Percentiles rank a stretch among this genome's conserved stretches.
These are phyloP conservation scores for Excalfactoria chinensis DNA, from an alignment of 2,113 vertebrate genomes.

Conservation along the genomic window DNA sequence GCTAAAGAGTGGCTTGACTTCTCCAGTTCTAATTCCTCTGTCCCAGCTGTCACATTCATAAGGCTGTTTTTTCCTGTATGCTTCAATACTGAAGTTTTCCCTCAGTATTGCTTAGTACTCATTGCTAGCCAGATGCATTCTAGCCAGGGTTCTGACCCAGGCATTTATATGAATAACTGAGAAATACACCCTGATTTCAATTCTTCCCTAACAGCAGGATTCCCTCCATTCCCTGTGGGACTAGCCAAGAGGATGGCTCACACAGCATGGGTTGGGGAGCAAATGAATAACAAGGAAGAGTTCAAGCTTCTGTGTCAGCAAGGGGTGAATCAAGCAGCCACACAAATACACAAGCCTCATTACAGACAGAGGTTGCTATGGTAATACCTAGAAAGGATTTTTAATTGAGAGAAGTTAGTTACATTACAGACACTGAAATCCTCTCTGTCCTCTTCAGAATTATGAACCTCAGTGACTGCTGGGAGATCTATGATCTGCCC, in stretches of 20 bases:
- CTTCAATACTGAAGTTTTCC: neutral
- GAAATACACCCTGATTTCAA: neutral
- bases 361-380: conserved; percentile 50
- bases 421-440: conserved; percentile 3
- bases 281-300: neutral
- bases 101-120: neutral
- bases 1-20: neutral
- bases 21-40: neutral
- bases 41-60: neutral
- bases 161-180: neutral
- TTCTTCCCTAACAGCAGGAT: neutral
- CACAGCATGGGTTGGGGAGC: neutral
- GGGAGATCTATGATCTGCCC: neutral
- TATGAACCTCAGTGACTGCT: neutral
- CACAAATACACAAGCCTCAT: conserved; percentile 12
- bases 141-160: neutral
- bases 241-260: neutral
- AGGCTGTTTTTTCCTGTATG: neutral
- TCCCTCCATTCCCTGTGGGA: neutral
- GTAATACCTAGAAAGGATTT: conserved; percentile 26
- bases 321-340: conserved; percentile 27
- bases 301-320: conserved; percentile 31
- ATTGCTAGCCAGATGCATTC: neutral
- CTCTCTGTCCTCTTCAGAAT: neutral
- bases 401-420: conserved; percentile 42